Conservation (phyloP, 2,797 vertebrate genomes). For the Rhinophrynus dorsalis region DNA sequence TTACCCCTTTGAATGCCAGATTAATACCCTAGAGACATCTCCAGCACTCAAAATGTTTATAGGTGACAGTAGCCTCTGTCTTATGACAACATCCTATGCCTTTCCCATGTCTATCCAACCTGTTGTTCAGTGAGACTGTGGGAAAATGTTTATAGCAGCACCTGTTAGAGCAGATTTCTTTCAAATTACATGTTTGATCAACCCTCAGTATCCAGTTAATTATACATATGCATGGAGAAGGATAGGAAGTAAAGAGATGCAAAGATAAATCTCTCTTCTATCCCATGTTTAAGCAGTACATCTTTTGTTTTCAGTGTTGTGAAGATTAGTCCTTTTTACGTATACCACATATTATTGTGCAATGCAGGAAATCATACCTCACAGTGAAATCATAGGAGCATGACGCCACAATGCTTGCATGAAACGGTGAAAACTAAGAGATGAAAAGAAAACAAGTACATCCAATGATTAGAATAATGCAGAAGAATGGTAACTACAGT, state of each 20-base stretch:
- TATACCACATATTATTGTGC: constrained; percentile 26
- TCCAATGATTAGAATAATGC: not conserved
- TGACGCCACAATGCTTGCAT: constrained; percentile 76
- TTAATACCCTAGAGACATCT: too few relatives aligned
- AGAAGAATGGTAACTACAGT: too few relatives aligned
- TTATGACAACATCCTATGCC: too few relatives aligned
- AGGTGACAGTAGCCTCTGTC: too few relatives aligned
- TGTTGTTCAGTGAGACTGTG: not conserved
- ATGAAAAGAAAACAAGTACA: constrained; percentile 47
- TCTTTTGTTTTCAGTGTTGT: constrained; percentile 25
- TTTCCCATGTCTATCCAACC: too few relatives aligned
- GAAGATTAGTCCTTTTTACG: constrained; percentile 31
- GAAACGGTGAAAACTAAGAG: constrained; percentile 92
- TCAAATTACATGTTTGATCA: constrained; percentile 21
- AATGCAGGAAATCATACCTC: constrained; percentile 73
- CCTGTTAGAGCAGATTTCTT: constrained; percentile 38
- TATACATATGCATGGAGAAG: not conserved
- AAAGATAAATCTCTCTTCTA: not conserved
- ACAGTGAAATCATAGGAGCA: constrained; percentile 98
- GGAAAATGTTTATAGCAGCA: constrained; percentile 47
- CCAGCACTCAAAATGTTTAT: too few relatives aligned
- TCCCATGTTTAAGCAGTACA: constrained; percentile 7
- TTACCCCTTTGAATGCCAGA: too few relatives aligned
- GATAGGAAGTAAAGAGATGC: not conserved
- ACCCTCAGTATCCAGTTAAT: constrained; percentile 32